A percentile compares a stretch with the other conserved stretches of the same genome.
phyloP scores from a whole-genome alignment of 2,797 vertebrate genomes.

The Cichlasoma orientale region DNA sequence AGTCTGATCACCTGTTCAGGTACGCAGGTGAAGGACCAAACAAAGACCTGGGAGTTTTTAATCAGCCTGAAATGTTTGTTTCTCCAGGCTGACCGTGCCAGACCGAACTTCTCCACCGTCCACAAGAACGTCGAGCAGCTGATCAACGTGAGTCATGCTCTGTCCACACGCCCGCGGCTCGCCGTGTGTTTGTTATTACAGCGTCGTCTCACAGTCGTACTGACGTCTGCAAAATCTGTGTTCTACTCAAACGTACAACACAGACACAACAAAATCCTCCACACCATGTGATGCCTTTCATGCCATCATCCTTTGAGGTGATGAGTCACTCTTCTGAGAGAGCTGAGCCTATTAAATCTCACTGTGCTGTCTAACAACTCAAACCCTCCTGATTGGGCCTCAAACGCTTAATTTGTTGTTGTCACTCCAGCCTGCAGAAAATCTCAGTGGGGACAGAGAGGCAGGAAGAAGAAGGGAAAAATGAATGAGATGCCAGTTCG shows the following conservation, averaged over 20 bases:
- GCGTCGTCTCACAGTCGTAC: accelerated
- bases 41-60: background rate
- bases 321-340: too few relatives aligned
- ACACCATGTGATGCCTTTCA: too few relatives aligned
- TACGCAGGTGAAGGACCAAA: background rate
- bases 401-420: too few relatives aligned
- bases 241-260: background rate
- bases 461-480: accelerated
- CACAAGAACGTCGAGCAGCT: slow-evolving; percentile 88
- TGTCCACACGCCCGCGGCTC: background rate
- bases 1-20: accelerated
- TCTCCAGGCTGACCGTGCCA: slow-evolving; percentile 86
- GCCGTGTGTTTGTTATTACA: too few relatives aligned
- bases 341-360: too few relatives aligned
- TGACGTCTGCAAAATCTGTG: accelerated
- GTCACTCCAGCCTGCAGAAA: too few relatives aligned
- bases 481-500: background rate
- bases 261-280: accelerated
- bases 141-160: slow-evolving; percentile 80
- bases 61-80: background rate
- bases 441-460: too few relatives aligned
- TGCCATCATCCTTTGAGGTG: too few relatives aligned
- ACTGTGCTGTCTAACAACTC: too few relatives aligned
- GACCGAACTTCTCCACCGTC: slow-evolving; percentile 84
- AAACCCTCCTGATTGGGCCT: too few relatives aligned